Evolutionary conservation across 2,113 vertebrate genomes (phyloP).

Genomic region (Prunella himalayana): DNA sequence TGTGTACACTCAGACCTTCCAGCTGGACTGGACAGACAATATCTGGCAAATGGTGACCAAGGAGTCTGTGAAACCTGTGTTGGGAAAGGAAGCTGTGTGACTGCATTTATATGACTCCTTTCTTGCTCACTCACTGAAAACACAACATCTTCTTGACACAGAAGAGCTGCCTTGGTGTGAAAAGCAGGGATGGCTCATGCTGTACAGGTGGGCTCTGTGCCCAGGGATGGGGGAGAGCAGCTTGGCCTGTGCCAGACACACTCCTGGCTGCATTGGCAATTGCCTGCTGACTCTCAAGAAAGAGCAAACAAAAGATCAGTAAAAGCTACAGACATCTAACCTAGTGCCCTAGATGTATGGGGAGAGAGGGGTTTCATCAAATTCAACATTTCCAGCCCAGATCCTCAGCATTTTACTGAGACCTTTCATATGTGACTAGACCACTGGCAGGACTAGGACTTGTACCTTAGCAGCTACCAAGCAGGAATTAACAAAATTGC

Average conservation of each 20-base stretch:
- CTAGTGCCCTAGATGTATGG: accelerated
- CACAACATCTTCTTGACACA: neutral
- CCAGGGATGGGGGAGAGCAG: neutral
- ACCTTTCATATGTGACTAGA: neutral
- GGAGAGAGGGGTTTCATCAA: neutral
- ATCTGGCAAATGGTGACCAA: neutral
- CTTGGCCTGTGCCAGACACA: accelerated
- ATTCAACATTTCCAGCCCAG: neutral
- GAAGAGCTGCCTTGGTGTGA: neutral
- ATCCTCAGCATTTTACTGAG: neutral
- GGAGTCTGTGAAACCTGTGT: neutral
- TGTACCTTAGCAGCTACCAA: neutral
- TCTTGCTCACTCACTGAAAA: neutral
- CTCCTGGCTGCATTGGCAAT: neutral
- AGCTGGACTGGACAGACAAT: neutral
- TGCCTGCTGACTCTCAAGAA: neutral
- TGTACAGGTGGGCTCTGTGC: accelerated
- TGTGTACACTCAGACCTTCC: neutral
- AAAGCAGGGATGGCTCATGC: neutral
- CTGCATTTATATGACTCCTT: neutral
- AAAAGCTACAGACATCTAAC: neutral
- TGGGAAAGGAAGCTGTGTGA: neutral
- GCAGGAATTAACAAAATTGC: neutral
- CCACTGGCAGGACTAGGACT: neutral
- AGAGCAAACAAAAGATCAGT: neutral